Percentiles rank a stretch among this genome's conserved stretches.
Conservation (phyloP, 2,888 invertebrate genomes). For the Erynnis tages region DNA sequence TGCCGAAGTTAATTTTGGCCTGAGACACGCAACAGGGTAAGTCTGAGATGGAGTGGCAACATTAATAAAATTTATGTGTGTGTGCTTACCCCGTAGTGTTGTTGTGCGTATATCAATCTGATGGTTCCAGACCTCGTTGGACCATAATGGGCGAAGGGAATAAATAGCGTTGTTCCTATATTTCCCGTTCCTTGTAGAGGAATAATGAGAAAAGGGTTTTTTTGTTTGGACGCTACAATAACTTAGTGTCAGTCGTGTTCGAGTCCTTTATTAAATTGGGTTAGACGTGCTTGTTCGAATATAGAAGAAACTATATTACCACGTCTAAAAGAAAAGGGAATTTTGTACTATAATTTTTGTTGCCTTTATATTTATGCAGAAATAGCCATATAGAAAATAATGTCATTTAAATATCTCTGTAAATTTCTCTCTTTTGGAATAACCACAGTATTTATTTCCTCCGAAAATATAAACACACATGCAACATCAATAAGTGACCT, state of each 20-base stretch:
- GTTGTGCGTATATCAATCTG: conserved; percentile 34
- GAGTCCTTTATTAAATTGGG: conserved; percentile 17
- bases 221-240: conserved; percentile 5
- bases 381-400: too few species aligned
- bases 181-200: background rate
- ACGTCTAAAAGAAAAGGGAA: too few species aligned
- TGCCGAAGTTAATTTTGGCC: conserved; percentile 63
- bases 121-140: conserved; percentile 23
- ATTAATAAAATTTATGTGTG: conserved; percentile 61
- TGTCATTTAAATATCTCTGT: too few species aligned
- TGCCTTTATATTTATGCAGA: too few species aligned
- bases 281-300: background rate
- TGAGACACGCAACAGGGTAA: conserved; percentile 49
- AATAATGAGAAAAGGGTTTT: conserved; percentile 1
- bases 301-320: background rate
- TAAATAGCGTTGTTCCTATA: conserved; percentile 15
- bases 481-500: background rate
- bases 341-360: too few species aligned
- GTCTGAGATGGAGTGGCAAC: conserved; percentile 50
- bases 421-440: too few species aligned
- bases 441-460: background rate
- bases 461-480: background rate
- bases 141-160: conserved; percentile 16
- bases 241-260: conserved; percentile 11
- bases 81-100: conserved; percentile 38